phyloP scores from a whole-genome alignment of 1,140 invertebrate genomes.

The Acromyrmex charruanus region DNA sequence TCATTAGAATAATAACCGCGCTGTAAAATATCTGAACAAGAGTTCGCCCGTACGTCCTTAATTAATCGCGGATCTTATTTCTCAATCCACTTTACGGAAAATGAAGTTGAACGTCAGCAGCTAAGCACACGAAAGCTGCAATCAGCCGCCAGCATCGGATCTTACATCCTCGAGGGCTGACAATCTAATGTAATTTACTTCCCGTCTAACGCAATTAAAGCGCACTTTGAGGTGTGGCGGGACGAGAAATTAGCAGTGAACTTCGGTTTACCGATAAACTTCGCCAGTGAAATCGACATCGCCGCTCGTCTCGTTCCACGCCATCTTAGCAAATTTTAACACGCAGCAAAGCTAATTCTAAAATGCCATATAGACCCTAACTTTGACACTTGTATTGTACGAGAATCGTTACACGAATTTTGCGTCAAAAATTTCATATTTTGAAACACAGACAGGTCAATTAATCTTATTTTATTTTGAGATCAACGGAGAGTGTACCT shows the following conservation, averaged over 20 bases:
- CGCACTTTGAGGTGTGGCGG: constrained; percentile 75
- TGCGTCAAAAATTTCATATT: not conserved
- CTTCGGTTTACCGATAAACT: constrained; percentile 73
- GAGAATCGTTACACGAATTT: not conserved
- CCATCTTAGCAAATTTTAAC: constrained; percentile 67
- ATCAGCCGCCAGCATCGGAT: constrained; percentile 50
- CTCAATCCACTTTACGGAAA: constrained; percentile 46
- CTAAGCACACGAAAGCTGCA: constrained; percentile 56
- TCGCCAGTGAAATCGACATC: constrained; percentile 72
- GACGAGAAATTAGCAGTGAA: constrained; percentile 77
- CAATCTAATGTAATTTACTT: constrained; percentile 78
- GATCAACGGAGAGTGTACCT: not conserved
- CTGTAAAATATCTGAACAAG: constrained; percentile 4
- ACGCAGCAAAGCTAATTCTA: constrained; percentile 27
- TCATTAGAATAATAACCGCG: constrained; percentile 14
- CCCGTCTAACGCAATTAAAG: constrained; percentile 77
- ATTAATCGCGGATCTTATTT: constrained; percentile 57
- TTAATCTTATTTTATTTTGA: not conserved
- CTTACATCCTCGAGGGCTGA: constrained; percentile 73
- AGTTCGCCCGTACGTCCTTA: not conserved
- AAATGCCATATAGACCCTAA: constrained; percentile 20
- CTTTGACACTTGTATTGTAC: not conserved
- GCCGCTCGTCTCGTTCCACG: constrained; percentile 30
- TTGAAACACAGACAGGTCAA: not conserved
- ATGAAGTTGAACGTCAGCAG: constrained; percentile 60